Conservation (phyloP, 2,888 invertebrate genomes). For the Ornithoptera alexandrae region DNA sequence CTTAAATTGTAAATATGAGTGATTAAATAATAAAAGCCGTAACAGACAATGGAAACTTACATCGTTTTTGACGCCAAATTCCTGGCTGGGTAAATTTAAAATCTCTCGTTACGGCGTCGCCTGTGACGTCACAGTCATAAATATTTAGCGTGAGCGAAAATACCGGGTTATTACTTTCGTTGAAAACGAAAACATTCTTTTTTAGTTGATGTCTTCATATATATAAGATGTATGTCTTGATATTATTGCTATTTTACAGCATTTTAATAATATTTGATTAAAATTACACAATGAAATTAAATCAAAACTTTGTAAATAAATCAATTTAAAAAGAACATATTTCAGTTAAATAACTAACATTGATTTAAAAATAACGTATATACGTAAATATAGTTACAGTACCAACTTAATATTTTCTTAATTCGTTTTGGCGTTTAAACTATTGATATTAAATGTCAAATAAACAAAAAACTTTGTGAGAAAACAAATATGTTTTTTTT, state of each 20-base stretch:
- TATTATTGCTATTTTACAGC: no score
- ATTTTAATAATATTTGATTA: no score
- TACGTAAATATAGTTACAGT: neutral
- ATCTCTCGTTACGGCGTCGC: constrained; percentile 49
- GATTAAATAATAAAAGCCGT: neutral
- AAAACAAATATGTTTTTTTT: neutral
- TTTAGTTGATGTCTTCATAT: neutral
- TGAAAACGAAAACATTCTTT: constrained; percentile 24
- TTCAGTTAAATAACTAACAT: no score
- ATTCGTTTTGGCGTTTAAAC: neutral
- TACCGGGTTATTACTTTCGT: constrained; percentile 19
- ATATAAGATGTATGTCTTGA: no score
- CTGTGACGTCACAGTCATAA: constrained; percentile 51
- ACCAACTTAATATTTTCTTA: neutral
- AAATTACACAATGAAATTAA: no score
- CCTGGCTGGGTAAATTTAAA: constrained; percentile 54
- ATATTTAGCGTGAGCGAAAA: constrained; percentile 39
- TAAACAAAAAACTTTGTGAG: neutral
- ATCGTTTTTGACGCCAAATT: constrained; percentile 29
- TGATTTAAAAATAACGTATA: neutral
- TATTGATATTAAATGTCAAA: neutral
- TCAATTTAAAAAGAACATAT: no score
- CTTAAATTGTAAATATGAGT: no score
- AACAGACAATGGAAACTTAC: constrained; percentile 16
- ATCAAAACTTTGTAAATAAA: no score